These are phyloP conservation scores for Vespertilio murinus DNA, from an alignment of 2,797 vertebrate genomes.

Conservation along the genomic window DNA sequence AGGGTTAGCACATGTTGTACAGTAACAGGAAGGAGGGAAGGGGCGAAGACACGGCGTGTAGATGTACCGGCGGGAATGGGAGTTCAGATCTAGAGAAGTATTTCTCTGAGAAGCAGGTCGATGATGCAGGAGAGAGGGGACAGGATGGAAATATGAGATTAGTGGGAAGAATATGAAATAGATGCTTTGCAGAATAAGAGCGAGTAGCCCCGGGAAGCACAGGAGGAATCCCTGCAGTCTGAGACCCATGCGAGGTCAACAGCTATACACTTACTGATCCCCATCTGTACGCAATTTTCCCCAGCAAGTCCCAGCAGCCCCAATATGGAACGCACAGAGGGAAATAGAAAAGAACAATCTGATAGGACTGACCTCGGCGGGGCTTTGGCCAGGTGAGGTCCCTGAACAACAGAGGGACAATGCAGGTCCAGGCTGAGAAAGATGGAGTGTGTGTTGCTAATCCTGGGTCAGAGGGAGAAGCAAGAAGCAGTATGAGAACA, in stretches of 20 bases:
- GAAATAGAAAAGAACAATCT: neutral
- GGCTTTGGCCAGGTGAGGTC: neutral
- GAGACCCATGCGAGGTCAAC: neutral
- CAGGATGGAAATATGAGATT: neutral
- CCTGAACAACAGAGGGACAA: neutral
- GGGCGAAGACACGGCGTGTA: neutral
- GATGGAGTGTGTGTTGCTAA: neutral
- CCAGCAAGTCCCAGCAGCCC: neutral
- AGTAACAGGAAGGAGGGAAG: neutral
- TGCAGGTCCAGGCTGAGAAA: neutral
- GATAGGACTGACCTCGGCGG: neutral
- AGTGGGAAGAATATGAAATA: neutral
- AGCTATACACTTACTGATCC: neutral
- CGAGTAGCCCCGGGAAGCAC: neutral
- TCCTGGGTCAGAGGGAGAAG: neutral
- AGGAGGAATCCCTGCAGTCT: neutral
- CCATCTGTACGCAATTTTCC: neutral
- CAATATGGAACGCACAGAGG: neutral
- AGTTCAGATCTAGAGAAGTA: neutral
- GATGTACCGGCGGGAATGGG: neutral
- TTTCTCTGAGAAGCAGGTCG: neutral
- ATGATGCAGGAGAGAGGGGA: neutral
- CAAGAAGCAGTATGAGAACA: neutral
- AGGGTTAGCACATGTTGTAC: too few relatives aligned
- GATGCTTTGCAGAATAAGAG: neutral